A percentile compares a stretch with the other conserved stretches of the same genome.
Evolutionary conservation across 1,140 invertebrate genomes (phyloP).

Genomic region (Bombyx mandarina): DNA sequence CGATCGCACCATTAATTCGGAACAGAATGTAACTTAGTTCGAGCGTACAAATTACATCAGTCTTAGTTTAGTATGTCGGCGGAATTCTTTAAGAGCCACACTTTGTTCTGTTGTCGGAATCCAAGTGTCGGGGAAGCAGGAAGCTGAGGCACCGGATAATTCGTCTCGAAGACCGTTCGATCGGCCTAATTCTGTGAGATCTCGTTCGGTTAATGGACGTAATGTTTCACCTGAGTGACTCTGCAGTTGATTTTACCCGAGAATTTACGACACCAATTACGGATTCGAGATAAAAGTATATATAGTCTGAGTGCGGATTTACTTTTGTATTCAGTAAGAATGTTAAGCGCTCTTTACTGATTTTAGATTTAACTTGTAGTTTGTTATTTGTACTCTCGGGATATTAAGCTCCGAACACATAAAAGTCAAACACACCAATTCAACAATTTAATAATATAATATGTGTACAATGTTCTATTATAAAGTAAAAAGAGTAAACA

Average conservation of each 20-base stretch:
- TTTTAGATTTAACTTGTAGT: background rate
- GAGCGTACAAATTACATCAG: constrained; percentile 32
- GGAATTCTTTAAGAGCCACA: constrained; percentile 22
- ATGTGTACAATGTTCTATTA: too few relatives aligned
- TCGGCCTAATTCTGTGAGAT: constrained; percentile 35
- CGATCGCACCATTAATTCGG: constrained; percentile 28
- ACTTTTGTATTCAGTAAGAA: background rate
- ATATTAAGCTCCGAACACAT: too few relatives aligned
- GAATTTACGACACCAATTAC: constrained; percentile 1
- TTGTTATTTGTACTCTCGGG: too few relatives aligned
- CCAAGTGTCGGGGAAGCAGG: constrained; percentile 20
- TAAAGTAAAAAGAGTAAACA: too few relatives aligned
- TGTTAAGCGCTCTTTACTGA: background rate
- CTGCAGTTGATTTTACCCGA: constrained; percentile 10
- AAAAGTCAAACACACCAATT: too few relatives aligned
- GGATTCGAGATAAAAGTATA: background rate
- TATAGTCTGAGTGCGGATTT: too few relatives aligned
- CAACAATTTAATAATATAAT: too few relatives aligned
- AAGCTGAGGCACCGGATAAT: constrained; percentile 32
- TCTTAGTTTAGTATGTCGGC: constrained; percentile 31
- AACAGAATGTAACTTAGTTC: constrained; percentile 26
- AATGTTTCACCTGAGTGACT: constrained; percentile 42
- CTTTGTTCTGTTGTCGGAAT: constrained; percentile 22
- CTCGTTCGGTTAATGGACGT: constrained; percentile 34
- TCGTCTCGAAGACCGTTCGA: constrained; percentile 30